A percentile compares a stretch with the other conserved stretches of the same genome.
Conservation (phyloP, 2,888 invertebrate species). For the Rapana venosa region DNA sequence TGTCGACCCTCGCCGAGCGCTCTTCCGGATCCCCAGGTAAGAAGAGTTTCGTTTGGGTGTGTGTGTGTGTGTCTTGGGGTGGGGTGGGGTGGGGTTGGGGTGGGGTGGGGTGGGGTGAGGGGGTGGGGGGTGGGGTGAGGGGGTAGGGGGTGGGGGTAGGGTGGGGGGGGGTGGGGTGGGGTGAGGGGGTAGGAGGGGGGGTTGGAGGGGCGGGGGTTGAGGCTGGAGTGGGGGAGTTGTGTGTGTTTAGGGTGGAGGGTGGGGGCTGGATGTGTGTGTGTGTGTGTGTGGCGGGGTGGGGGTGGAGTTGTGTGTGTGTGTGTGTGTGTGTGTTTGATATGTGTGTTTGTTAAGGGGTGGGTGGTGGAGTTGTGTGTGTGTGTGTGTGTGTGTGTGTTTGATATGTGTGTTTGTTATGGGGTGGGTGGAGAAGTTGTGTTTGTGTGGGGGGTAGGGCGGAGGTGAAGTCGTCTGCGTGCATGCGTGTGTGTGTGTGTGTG, state of each 20-base stretch:
- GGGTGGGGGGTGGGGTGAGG: neutral
- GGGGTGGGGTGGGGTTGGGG: neutral
- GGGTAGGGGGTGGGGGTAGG: neutral
- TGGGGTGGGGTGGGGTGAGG: neutral
- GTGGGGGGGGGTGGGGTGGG: neutral
- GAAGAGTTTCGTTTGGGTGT: neutral
- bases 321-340: neutral
- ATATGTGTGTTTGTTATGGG: neutral
- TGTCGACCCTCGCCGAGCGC: conserved; percentile 92
- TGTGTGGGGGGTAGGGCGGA: neutral
- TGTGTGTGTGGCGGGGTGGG: neutral
- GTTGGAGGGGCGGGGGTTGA: neutral
- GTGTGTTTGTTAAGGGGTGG: neutral
- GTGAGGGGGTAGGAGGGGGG: neutral
- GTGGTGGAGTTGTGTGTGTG: neutral
- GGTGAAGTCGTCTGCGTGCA: neutral
- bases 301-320: neutral
- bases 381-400: neutral
- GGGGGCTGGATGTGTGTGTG: neutral
- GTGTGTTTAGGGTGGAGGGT: neutral
- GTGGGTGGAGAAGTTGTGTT: too few species aligned
- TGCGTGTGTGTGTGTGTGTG: neutral
- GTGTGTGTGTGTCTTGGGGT: neutral
- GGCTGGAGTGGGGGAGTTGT: neutral
- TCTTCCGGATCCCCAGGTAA: conserved; percentile 88